A percentile compares a stretch with the other conserved stretches of the same genome.
Conservation (phyloP, 2,113 vertebrate genomes). For the Strix uralensis region DNA sequence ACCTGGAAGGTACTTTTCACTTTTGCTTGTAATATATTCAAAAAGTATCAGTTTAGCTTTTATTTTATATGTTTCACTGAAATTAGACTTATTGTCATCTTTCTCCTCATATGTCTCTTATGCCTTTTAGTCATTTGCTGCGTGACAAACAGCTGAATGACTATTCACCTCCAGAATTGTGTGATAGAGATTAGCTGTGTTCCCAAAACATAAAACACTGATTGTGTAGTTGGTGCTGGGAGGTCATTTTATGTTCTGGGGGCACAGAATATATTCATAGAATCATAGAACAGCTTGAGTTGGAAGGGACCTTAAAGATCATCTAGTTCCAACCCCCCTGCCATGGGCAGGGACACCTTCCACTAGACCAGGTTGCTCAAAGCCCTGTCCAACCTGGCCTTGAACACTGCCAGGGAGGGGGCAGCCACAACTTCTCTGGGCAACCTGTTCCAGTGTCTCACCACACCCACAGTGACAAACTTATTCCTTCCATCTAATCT, state of each 20-base stretch:
- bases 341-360: no score
- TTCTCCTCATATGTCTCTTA: constrained; percentile 22
- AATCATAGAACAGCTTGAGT: no score
- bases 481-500: no score
- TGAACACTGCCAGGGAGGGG: no score
- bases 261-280: not conserved
- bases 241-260: constrained; percentile 10
- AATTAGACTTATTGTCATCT: constrained; percentile 46
- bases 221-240: not conserved
- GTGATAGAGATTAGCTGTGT: not conserved
- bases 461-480: no score
- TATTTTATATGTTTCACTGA: constrained; percentile 39
- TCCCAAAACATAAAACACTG: constrained; percentile 2
- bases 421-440: no score
- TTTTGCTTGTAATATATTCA: constrained; percentile 36
- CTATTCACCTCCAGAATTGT: constrained; percentile 5
- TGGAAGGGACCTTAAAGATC: no score
- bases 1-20: not conserved
- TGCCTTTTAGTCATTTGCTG: constrained; percentile 29
- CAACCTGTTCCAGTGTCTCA: no score
- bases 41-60: constrained; percentile 9
- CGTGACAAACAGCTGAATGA: constrained; percentile 34
- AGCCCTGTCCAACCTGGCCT: no score
- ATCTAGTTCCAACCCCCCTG: no score
- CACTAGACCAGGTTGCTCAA: no score